Base-by-base conservation (phyloP, 2,888 invertebrate genomes). In the Marronus borbonicus region DNA sequence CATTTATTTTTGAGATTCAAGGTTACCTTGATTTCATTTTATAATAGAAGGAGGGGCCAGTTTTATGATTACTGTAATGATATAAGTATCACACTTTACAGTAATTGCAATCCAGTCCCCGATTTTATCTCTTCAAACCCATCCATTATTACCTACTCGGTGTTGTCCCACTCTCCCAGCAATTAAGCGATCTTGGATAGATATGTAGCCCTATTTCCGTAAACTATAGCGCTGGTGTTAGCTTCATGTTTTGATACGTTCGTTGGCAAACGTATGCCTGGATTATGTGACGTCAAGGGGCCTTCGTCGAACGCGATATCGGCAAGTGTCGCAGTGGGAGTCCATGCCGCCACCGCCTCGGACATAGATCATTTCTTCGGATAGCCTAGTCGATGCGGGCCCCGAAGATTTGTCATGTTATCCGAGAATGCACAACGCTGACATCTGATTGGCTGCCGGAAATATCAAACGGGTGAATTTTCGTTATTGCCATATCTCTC, bases 371-470 rank as follows among this genome's bases (percentile, higher is more conserved):
- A 82, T 82, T 79, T 79, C 78, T 79, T 50, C 65, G 36, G 72
- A 79, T 80, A 81, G 81, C 79, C 80, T 20, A 17, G 8, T 78
- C 81, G 83, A 82, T 83, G 82, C 82, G 81, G 81, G 81, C 80
- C 80, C 76, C 80, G 81, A 80, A 81, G 82, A 83, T 83, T 83
- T 83, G 82, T 83, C 82, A 82, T 83, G 82, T 82, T 83, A 82
- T 82, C 80, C 81, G 80, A 76, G 78, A 79, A 77, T 80, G 80
- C 80, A 50, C 68, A 68, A 68, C 81, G 81, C 81, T 80, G 82
- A 81, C 81, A 82, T 81, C 81, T 81, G 81, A 80, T 77, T 77
- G 77, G 55, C 80, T 81, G 80, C 80, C 76, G 64, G 78, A 81
- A 82, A 82, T 82, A 81, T 81, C 79, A 81, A 82, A 39, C 14